Percentiles rank a stretch among this genome's conserved stretches.
phyloP scores from a whole-genome alignment of 2,113 vertebrate genomes.

The Poecile atricapillus region DNA sequence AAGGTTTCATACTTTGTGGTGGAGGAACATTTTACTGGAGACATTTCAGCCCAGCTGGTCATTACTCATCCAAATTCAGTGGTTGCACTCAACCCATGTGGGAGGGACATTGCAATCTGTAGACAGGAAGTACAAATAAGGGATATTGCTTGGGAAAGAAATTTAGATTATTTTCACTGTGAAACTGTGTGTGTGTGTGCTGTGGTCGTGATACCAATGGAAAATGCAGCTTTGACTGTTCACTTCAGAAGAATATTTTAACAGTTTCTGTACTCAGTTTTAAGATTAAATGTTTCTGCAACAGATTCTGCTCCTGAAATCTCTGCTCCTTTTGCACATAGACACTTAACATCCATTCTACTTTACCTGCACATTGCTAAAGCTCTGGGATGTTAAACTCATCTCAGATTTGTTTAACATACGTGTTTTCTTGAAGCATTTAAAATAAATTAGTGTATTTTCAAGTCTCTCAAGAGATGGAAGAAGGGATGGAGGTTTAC shows the following conservation, averaged over 20 bases:
- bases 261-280: background rate
- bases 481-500: background rate
- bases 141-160: background rate
- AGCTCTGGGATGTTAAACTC: background rate
- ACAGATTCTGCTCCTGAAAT: background rate
- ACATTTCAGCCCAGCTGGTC: background rate
- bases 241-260: background rate
- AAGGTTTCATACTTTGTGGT: background rate
- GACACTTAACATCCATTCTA: background rate
- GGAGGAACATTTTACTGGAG: conserved; percentile 12
- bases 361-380: background rate
- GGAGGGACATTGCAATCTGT: background rate
- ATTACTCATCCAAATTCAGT: conserved; percentile 24
- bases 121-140: conserved; percentile 10
- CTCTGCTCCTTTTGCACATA: background rate
- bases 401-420: background rate
- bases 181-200: background rate
- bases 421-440: background rate
- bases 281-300: background rate
- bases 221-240: background rate
- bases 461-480: background rate
- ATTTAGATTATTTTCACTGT: background rate
- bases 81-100: background rate
- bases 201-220: background rate
- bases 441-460: background rate